Evolutionary conservation across 2,888 invertebrate genomes (phyloP), one percentile per base, ranked within the genome.

Genomic region (Taphrorychus bicolor): DNA sequence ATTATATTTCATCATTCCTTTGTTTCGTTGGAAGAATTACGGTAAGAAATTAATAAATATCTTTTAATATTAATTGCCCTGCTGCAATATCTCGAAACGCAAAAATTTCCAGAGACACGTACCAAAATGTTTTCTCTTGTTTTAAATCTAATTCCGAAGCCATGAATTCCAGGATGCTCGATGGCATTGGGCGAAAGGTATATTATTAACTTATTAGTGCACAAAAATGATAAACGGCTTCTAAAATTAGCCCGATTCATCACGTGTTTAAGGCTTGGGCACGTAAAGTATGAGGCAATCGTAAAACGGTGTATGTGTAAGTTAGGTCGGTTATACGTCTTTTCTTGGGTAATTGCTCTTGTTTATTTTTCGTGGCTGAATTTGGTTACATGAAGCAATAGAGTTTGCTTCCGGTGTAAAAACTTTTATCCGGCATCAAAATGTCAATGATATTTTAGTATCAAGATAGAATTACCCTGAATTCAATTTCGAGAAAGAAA

Each of bases 1-100:
- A 72, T 73, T 71, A 71, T 72, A 71, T 73, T 74, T 71, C 71
- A 73, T 70, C 72, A 73, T 69, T 66, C 71, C 69, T 73, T 74
- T 74, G 73, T 73, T 73, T 73, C 62, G 69, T 70, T n/a, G 66
- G 70, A 69, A 72, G 73, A 72, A 73, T 71, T 70, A 69, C 64
- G 66, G 68, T 57, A 66, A 45, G 60, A 70, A 73, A 72, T 72
- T 72, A 54, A 54, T 54, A 17, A n/a, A n/a, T 54, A 19, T 54
- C 32, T 54, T 24, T 51, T 11, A 19, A 21, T 5, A 51, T 51
- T 51, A 51, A 41, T 58, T 58, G 57, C 57, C 17, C 41, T 16
- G 18, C 22, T 19, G 23, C 14, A n/a, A 21, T n/a, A 4, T 23
- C 22, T 54, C 18, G n/a, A 54, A 54, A 17, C n/a, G 17, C 11